These are phyloP conservation scores for Chelonus formosanus DNA, from an alignment of 2,888 invertebrate species.

Conservation along the genomic window DNA sequence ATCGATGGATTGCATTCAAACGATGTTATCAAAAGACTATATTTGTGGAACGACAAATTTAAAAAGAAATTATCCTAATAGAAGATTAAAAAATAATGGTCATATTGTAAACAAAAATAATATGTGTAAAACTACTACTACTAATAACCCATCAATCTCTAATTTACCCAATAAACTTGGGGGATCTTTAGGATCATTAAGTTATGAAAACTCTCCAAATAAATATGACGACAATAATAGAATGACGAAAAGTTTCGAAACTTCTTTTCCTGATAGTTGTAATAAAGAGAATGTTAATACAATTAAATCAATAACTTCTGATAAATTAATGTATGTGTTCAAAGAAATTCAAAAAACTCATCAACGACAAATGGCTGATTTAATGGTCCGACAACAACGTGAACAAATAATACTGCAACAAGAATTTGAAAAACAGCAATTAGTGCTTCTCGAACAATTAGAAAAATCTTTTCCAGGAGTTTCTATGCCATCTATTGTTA, in stretches of 20 bases:
- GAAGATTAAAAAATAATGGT: background rate
- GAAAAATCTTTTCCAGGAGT: constrained; percentile 60
- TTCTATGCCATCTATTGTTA: constrained; percentile 40
- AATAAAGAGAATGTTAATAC: constrained; percentile 37
- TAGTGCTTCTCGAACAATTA: constrained; percentile 67
- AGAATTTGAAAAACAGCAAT: constrained; percentile 74
- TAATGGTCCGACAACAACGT: constrained; percentile 72
- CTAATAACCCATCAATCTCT: constrained; percentile 39
- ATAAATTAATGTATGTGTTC: constrained; percentile 55
- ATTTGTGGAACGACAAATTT: constrained; percentile 33
- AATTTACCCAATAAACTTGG: constrained; percentile 46
- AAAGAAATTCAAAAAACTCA: constrained; percentile 72
- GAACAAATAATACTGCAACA: constrained; percentile 73
- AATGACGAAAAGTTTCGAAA: constrained; percentile 37
- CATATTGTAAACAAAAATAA: constrained; percentile 13
- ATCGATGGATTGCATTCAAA: constrained; percentile 55
- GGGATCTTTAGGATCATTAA: constrained; percentile 46
- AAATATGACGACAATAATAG: constrained; percentile 23
- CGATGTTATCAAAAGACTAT: constrained; percentile 49
- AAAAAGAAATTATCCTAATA: constrained; percentile 24
- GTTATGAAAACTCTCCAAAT: constrained; percentile 32
- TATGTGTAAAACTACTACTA: constrained; percentile 24
- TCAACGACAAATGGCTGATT: constrained; percentile 70
- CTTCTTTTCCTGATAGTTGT: constrained; percentile 20
- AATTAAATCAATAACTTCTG: constrained; percentile 50